These are phyloP conservation scores for Zosterops lateralis DNA, from an alignment of 2,113 vertebrate species.

Conservation along the genomic window DNA sequence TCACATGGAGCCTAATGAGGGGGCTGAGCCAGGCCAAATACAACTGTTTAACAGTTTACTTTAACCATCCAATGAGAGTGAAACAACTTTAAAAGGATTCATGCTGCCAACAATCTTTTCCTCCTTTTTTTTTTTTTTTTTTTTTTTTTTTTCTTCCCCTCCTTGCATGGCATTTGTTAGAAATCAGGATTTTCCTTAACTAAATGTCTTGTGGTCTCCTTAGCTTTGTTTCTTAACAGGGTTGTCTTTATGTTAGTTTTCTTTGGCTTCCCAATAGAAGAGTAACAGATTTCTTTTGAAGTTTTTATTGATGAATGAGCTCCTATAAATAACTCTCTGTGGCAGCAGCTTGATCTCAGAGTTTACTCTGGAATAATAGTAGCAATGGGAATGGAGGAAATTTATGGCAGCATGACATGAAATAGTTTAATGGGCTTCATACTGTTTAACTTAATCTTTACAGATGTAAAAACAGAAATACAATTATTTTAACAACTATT, in stretches of 20 bases:
- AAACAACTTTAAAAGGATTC: constrained; percentile 41
- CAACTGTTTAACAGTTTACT: constrained; percentile 64
- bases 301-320: constrained; percentile 81
- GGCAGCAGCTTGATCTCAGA: constrained; percentile 70
- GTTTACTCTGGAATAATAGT: constrained; percentile 70
- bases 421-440: constrained; percentile 73
- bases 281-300: constrained; percentile 78
- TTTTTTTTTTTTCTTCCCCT: background rate
- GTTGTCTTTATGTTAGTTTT: constrained; percentile 73
- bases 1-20: constrained; percentile 38
- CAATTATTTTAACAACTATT: constrained; percentile 75
- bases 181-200: constrained; percentile 66
- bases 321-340: constrained; percentile 78
- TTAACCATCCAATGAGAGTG: constrained; percentile 49
- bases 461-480: constrained; percentile 80
- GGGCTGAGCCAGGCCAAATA: constrained; percentile 59
- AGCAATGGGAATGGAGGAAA: constrained; percentile 68
- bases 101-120: constrained; percentile 10
- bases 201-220: constrained; percentile 58
- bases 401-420: constrained; percentile 67
- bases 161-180: constrained; percentile 62
- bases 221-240: constrained; percentile 69
- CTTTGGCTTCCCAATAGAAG: constrained; percentile 77
- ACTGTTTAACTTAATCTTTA: constrained; percentile 76
- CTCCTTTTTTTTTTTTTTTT: background rate